phyloP scores from a whole-genome alignment of 2,888 invertebrate species.

The Megastigmus dorsalis region DNA sequence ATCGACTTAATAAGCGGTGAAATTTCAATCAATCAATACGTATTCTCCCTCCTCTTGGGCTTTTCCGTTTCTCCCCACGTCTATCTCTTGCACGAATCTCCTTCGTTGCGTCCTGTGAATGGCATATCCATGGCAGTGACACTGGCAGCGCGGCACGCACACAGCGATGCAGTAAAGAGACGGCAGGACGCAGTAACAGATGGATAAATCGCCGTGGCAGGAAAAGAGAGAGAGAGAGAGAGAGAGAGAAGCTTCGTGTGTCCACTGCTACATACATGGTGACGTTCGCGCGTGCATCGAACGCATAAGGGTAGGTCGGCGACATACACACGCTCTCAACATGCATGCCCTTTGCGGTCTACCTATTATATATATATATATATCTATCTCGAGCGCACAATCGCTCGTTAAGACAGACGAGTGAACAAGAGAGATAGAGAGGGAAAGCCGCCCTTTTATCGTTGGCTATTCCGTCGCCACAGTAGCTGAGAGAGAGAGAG shows the following conservation, averaged over 20 bases:
- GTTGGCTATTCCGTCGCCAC: not conserved
- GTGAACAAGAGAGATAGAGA: not conserved
- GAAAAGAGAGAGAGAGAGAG: not conserved
- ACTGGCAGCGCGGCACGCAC: slow-evolving; percentile 3
- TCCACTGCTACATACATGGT: too few relatives aligned
- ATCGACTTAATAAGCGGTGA: slow-evolving; percentile 8
- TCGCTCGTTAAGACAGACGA: slow-evolving; percentile 61
- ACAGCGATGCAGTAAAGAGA: not conserved
- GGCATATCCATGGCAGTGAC: slow-evolving; percentile 29
- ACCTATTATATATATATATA: too few relatives aligned
- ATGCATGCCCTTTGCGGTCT: slow-evolving; percentile 26
- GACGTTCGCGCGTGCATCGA: not conserved
- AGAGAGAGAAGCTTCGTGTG: not conserved
- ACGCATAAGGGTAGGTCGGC: not conserved
- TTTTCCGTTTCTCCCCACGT: not conserved
- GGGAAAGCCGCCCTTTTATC: slow-evolving; percentile 22
- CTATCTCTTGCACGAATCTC: slow-evolving; percentile 10
- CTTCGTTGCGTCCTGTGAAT: not conserved
- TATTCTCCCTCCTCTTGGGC: not conserved
- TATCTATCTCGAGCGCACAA: slow-evolving; percentile 55
- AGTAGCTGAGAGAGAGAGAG: not conserved
- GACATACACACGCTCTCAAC: not conserved
- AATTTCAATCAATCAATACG: slow-evolving; percentile 44
- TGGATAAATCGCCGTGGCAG: slow-evolving; percentile 36
- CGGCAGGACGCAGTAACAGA: slow-evolving; percentile 22